Evolutionary conservation across 2,888 invertebrate species (phyloP), one percentile per base, ranked within the genome.

Genomic region (Liodrosophila aerea): DNA sequence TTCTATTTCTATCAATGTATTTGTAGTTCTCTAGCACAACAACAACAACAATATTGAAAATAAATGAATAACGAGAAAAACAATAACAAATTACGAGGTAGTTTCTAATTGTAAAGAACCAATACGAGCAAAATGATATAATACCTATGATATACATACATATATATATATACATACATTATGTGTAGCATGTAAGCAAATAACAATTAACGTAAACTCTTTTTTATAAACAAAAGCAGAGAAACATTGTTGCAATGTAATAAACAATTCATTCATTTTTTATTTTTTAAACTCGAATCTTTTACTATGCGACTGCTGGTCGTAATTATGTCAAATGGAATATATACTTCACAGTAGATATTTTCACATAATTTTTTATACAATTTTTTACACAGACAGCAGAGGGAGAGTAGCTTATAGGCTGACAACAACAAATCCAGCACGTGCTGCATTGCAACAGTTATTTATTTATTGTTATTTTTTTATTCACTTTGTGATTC

Each of bases 201-300:
- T 18, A 53, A 56, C 7, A 44, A 41, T 49, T 9, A 37, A 31
- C 36, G 41, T 30, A 47, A 62, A 44, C 9, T 40, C 56, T 33
- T 57, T 75, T 70, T 67, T 66, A 46, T 57, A 73, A 62, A 63
- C 54, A 39, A n/a, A n/a, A n/a, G n/a, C n/a, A n/a, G n/a, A n/a
- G 56, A 59, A 39, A 39, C 46, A 61, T 58, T 69, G 66, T 64
- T 67, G 57, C 63, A 71, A 64, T 72, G 62, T 76, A 76, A 77
- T 75, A 70, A 68, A 74, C 62, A 70, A 70, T 77, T 73, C 49
- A 73, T 64, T 58, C 45, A 69, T 68, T 64, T 76, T 75, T 61
- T 65, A 61, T 62, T 64, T n/a, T 72, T 54, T 43, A 58, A 72
- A 49, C 16, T 22, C 34, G 12, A 41, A 41, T 18, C 29, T 70